Conservation (phyloP, 2,888 invertebrate species). For the Neria commutata region DNA sequence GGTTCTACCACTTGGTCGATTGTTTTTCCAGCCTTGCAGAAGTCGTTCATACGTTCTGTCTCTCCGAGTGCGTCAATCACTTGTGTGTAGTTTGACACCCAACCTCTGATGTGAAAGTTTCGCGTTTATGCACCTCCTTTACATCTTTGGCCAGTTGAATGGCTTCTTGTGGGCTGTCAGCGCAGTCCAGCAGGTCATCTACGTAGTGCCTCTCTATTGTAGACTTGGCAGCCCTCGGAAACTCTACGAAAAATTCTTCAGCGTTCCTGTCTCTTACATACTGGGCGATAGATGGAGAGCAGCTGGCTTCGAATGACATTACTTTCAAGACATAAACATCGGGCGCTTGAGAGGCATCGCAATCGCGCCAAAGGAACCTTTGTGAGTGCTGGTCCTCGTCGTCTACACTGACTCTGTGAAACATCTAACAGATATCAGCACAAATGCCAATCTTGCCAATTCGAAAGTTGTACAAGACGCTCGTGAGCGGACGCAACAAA, state of each 20-base stretch:
- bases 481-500: slow-evolving; percentile 43
- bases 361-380: slow-evolving; percentile 43
- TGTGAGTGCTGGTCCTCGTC: slow-evolving; percentile 42
- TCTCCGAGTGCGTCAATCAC: slow-evolving; percentile 22
- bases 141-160: slow-evolving; percentile 23
- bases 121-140: slow-evolving; percentile 16
- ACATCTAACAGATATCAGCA: slow-evolving; percentile 45
- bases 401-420: slow-evolving; percentile 37
- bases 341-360: slow-evolving; percentile 10
- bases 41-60: not conserved
- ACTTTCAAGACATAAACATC: slow-evolving; percentile 34
- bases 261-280: slow-evolving; percentile 29
- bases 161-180: slow-evolving; percentile 33
- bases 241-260: not conserved
- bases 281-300: slow-evolving; percentile 35
- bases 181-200: slow-evolving; percentile 42
- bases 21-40: slow-evolving; percentile 14
- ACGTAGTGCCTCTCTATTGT: slow-evolving; percentile 34
- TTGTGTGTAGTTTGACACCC: slow-evolving; percentile 26
- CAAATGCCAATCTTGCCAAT: slow-evolving; percentile 45
- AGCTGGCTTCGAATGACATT: slow-evolving; percentile 38
- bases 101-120: slow-evolving; percentile 30
- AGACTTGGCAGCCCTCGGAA: no score
- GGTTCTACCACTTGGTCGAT: slow-evolving; percentile 21
- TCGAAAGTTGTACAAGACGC: slow-evolving; percentile 53